A percentile compares a stretch with the other conserved stretches of the same genome.
These are phyloP conservation scores for Gonioctena quinquepunctata DNA, from an alignment of 1,140 invertebrate genomes.

Conservation along the genomic window DNA sequence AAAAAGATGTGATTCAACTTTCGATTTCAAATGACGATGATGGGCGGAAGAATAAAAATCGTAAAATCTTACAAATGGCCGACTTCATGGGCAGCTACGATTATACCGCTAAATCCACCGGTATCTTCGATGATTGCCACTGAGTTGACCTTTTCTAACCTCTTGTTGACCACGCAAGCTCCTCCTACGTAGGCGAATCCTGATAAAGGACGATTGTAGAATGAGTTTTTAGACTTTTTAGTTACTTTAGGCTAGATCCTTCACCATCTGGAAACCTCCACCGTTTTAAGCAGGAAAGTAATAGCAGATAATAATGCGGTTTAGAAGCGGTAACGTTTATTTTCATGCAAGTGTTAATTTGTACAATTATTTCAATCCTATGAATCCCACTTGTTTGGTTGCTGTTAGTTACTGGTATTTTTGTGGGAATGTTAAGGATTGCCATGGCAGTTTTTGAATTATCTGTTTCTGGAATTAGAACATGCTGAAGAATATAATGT, in stretches of 20 bases:
- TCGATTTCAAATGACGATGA: background rate
- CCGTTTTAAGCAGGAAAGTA: background rate
- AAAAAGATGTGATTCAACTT: no score
- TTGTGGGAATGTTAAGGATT: no score
- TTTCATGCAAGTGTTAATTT: no score
- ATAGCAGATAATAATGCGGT: no score
- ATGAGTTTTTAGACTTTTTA: slow-evolving; percentile 3
- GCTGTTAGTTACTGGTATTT: no score
- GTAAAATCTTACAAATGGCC: slow-evolving; percentile 87
- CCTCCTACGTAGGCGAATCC: slow-evolving; percentile 96
- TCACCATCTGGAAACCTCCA: slow-evolving; percentile 12
- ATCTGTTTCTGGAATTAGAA: no score
- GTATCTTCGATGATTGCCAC: slow-evolving; percentile 96
- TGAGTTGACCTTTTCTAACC: slow-evolving; percentile 93
- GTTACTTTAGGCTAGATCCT: background rate
- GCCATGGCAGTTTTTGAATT: no score
- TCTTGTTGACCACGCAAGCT: slow-evolving; percentile 93
- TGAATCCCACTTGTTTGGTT: no score
- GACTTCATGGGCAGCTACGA: slow-evolving; percentile 95
- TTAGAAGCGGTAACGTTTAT: no score
- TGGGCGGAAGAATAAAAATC: background rate
- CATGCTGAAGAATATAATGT: no score
- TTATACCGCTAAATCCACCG: slow-evolving; percentile 93
- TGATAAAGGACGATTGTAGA: slow-evolving; percentile 54
- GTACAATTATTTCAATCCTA: no score